Evolutionary conservation across 2,888 invertebrate species (phyloP).

Genomic region (Coenonympha glycerion): DNA sequence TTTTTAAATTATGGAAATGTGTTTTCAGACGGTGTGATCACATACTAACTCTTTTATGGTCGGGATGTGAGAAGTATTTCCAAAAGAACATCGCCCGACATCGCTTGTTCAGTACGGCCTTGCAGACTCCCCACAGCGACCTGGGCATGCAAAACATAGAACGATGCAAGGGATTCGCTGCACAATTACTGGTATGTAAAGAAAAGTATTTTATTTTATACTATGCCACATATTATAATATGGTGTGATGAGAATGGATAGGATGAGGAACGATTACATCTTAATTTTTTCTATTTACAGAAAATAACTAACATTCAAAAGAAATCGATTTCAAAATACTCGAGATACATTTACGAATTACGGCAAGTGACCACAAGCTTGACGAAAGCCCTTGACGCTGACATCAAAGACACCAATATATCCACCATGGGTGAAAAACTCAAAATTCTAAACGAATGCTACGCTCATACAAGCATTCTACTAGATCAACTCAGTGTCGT

Average conservation of each 20-base stretch:
- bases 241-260: too few relatives aligned
- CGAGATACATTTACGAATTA: conserved; percentile 74
- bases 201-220: neutral
- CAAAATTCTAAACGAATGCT: conserved; percentile 60
- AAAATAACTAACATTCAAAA: conserved; percentile 81
- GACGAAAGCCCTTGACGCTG: conserved; percentile 50
- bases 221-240: too few relatives aligned
- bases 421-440: conserved; percentile 50
- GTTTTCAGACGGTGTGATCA: conserved; percentile 64
- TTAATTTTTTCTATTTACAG: conserved; percentile 42
- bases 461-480: conserved; percentile 70
- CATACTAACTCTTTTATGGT: conserved; percentile 78
- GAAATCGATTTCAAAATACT: conserved; percentile 74
- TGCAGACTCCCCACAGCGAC: conserved; percentile 84
- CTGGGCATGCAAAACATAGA: conserved; percentile 88
- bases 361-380: conserved; percentile 65
- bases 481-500: conserved; percentile 82
- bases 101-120: conserved; percentile 76
- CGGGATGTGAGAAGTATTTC: conserved; percentile 84
- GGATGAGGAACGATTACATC: too few relatives aligned
- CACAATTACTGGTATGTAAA: conserved; percentile 80
- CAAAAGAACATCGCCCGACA: conserved; percentile 82
- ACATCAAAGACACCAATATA: conserved; percentile 44
- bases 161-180: conserved; percentile 88
- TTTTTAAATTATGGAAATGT: neutral